These are phyloP conservation scores for Acanthosepion lycidas DNA, from an alignment of 2,888 invertebrate species.

Conservation along the genomic window DNA sequence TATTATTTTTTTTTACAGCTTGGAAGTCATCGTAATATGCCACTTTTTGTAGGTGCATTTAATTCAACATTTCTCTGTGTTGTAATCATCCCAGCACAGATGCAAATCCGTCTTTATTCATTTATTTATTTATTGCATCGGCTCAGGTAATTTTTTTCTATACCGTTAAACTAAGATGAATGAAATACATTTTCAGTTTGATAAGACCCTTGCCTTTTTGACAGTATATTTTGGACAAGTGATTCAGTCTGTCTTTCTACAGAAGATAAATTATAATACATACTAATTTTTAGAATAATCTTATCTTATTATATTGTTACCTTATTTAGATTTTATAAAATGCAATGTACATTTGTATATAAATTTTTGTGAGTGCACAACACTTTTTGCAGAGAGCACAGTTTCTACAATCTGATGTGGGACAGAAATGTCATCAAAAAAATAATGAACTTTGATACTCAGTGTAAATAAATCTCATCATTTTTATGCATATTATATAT, in stretches of 20 bases:
- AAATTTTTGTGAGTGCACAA: too few relatives aligned
- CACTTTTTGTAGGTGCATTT: neutral
- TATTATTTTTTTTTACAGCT: neutral
- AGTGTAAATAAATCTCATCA: too few relatives aligned
- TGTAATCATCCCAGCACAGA: neutral
- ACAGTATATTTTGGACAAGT: neutral
- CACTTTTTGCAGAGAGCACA: too few relatives aligned
- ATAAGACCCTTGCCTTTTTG: neutral
- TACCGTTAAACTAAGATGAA: neutral
- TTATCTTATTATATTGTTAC: too few relatives aligned
- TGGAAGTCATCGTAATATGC: neutral
- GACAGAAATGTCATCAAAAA: too few relatives aligned
- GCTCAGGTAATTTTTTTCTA: neutral
- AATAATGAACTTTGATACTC: too few relatives aligned
- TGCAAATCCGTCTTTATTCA: neutral
- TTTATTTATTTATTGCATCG: neutral
- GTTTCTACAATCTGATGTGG: too few relatives aligned
- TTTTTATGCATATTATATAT: too few relatives aligned
- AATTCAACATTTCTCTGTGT: conserved; percentile 12
- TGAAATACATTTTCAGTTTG: neutral
- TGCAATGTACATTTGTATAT: too few relatives aligned
- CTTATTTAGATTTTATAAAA: too few relatives aligned
- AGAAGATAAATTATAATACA: neutral
- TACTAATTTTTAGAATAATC: neutral
- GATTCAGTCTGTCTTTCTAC: neutral